Evolutionary conservation across 2,888 invertebrate genomes (phyloP).

Genomic region (Silvanus unidentatus): DNA sequence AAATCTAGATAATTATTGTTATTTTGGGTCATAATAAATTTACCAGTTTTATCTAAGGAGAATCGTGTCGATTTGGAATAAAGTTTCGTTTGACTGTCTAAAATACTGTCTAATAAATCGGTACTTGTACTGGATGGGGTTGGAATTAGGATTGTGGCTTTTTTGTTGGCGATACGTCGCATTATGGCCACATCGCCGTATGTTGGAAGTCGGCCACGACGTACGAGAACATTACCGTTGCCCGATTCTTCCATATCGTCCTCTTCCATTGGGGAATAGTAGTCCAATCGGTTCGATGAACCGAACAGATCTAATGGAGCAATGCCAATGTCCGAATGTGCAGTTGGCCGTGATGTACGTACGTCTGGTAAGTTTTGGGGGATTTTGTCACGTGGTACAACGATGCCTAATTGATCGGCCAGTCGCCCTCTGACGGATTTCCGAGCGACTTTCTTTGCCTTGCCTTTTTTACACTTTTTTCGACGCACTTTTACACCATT

Average conservation of each 20-base stretch:
- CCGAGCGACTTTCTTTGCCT: no score
- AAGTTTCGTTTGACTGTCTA: slow-evolving; percentile 64
- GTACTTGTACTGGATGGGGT: slow-evolving; percentile 45
- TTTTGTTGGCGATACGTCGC: slow-evolving; percentile 40
- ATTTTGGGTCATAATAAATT: slow-evolving; percentile 45
- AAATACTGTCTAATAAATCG: slow-evolving; percentile 64
- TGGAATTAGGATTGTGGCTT: slow-evolving; percentile 42
- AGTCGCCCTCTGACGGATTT: slow-evolving; percentile 34
- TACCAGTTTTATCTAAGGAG: slow-evolving; percentile 58
- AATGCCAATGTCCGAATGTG: no score
- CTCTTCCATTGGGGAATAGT: slow-evolving; percentile 48
- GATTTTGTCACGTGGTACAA: slow-evolving; percentile 36
- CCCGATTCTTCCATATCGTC: slow-evolving; percentile 17
- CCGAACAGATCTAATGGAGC: slow-evolving; percentile 62
- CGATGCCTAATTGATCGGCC: slow-evolving; percentile 51
- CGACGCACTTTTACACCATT: slow-evolving; percentile 18
- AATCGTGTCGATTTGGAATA: slow-evolving; percentile 59
- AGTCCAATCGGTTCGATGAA: slow-evolving; percentile 61
- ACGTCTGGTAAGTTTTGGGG: slow-evolving; percentile 41
- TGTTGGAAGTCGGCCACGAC: slow-evolving; percentile 7
- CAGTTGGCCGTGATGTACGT: slow-evolving; percentile 23
- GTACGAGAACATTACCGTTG: slow-evolving; percentile 28
- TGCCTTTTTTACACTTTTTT: slow-evolving; percentile 48
- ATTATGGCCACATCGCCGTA: no score
- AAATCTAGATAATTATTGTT: slow-evolving; percentile 22